phyloP scores from a whole-genome alignment of 2,888 invertebrate species.

The Listrodromus nycthemerus region DNA sequence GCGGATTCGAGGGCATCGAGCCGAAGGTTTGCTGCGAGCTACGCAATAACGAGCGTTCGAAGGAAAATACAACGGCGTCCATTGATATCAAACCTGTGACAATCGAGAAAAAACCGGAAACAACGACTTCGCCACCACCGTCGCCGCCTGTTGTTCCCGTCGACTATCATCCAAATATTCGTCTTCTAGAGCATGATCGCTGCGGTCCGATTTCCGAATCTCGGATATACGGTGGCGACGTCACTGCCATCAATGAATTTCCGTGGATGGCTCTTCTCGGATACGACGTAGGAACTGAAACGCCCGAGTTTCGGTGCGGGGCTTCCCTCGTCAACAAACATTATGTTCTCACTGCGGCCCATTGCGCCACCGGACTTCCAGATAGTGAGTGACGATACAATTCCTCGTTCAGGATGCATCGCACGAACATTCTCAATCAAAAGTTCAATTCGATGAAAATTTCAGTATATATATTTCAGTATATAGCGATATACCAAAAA shows the following conservation, averaged over 20 bases:
- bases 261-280: constrained; percentile 78
- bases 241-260: constrained; percentile 74
- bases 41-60: not conserved
- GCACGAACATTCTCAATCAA: no score
- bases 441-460: no score
- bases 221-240: constrained; percentile 74
- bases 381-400: constrained; percentile 52
- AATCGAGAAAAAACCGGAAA: not conserved
- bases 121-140: not conserved
- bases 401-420: not conserved
- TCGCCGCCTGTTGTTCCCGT: constrained; percentile 45
- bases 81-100: not conserved
- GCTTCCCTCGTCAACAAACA: constrained; percentile 72
- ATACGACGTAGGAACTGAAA: constrained; percentile 59
- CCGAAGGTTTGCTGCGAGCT: constrained; percentile 87
- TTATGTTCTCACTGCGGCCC: constrained; percentile 76
- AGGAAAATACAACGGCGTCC: not conserved
- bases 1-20: constrained; percentile 83
- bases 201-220: constrained; percentile 67
- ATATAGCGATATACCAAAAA: no score
- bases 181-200: constrained; percentile 61
- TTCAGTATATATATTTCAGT: no score
- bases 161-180: constrained; percentile 66
- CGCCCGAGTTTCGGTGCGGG: constrained; percentile 71
- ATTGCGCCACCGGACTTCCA: constrained; percentile 71